phyloP scores from a whole-genome alignment of 2,888 invertebrate species.

The Xestia xanthographa region DNA sequence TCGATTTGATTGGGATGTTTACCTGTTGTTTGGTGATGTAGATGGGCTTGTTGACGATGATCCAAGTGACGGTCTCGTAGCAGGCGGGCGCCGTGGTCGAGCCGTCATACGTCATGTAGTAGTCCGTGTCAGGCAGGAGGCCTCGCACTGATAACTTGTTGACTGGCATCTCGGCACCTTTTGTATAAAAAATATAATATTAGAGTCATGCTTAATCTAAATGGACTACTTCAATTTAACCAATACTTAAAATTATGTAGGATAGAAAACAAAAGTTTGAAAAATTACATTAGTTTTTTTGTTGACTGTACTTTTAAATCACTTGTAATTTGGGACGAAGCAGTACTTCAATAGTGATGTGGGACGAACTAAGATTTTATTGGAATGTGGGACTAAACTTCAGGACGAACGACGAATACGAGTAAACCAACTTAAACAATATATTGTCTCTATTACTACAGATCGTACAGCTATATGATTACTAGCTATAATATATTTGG shows the following conservation, averaged over 20 bases:
- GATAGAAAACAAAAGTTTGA: not conserved
- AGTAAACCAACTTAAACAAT: too few species aligned
- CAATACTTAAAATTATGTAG: not conserved
- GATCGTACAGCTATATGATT: not conserved
- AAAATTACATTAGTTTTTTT: too few species aligned
- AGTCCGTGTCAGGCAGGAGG: slow-evolving; percentile 97
- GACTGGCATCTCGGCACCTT: slow-evolving; percentile 96
- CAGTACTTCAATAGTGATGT: too few species aligned
- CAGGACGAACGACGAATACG: too few species aligned
- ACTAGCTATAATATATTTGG: too few species aligned
- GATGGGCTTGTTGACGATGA: slow-evolving; percentile 99
- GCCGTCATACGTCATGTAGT: slow-evolving; percentile 99
- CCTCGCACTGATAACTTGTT: slow-evolving; percentile 96
- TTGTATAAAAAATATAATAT: not conserved
- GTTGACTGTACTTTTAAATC: too few species aligned
- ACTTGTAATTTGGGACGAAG: too few species aligned
- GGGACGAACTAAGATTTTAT: too few species aligned
- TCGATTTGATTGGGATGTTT: slow-evolving; percentile 45
- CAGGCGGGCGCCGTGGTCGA: slow-evolving; percentile 99
- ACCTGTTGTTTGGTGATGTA: slow-evolving; percentile 99
- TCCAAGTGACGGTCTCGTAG: slow-evolving; percentile 99
- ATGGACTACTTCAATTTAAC: not conserved
- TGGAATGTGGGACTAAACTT: too few species aligned
- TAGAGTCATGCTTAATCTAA: not conserved
- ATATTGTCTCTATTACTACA: not conserved